A percentile compares a stretch with the other conserved stretches of the same genome.
phyloP scores from a whole-genome alignment of 2,888 invertebrate species.

The Spilosoma lubricipeda region DNA sequence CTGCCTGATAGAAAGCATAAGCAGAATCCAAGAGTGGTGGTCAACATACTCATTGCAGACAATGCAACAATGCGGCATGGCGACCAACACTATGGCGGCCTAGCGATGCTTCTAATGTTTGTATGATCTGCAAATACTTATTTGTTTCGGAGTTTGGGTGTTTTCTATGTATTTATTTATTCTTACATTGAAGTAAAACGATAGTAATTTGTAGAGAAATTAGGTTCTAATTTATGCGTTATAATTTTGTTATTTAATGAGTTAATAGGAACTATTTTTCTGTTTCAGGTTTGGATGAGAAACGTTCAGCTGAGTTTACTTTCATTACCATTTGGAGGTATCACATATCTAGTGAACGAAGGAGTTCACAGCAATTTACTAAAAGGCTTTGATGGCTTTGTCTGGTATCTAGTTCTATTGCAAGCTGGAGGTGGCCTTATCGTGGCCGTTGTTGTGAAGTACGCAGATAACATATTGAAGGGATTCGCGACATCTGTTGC shows the following conservation, averaged over 20 bases:
- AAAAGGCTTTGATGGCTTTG: conserved; percentile 92
- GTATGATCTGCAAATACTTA: too few species aligned
- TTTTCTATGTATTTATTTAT: too few species aligned
- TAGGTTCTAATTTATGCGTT: neutral
- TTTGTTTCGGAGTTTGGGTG: too few species aligned
- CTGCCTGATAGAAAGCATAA: too few species aligned
- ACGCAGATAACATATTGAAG: conserved; percentile 99
- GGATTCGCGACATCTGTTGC: conserved; percentile 99
- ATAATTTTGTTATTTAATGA: neutral
- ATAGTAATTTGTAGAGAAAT: neutral
- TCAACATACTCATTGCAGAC: too few species aligned
- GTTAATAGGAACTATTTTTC: conserved; percentile 21
- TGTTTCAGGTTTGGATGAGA: conserved; percentile 94
- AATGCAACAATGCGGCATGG: too few species aligned
- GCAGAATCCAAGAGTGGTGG: too few species aligned
- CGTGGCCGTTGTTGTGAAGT: conserved; percentile 99
- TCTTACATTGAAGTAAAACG: neutral
- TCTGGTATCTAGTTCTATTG: conserved; percentile 94
- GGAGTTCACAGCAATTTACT: conserved; percentile 89
- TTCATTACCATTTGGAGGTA: conserved; percentile 95
- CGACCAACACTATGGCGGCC: too few species aligned
- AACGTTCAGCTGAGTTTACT: conserved; percentile 98
- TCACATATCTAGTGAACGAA: conserved; percentile 92
- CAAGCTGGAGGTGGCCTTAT: conserved; percentile 98
- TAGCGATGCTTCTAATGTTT: too few species aligned